These are phyloP conservation scores for Tetheella fluctuosa DNA, from an alignment of 2,888 invertebrate species.

Conservation along the genomic window DNA sequence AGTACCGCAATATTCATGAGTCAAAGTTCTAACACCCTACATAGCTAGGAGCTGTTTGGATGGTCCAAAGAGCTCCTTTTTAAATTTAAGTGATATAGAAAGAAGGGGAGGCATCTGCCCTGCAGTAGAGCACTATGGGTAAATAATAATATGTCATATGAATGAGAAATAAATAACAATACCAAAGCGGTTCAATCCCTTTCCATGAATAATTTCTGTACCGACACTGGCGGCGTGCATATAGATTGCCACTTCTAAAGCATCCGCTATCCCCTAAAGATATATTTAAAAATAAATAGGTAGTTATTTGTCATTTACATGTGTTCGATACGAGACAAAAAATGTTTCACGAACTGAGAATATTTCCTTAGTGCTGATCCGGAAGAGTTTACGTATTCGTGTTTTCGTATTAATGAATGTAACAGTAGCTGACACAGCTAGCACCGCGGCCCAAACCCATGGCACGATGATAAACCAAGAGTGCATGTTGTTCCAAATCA, in stretches of 20 bases:
- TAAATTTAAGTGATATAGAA: too few species aligned
- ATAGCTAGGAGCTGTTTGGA: too few species aligned
- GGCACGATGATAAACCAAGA: constrained; percentile 61
- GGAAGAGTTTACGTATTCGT: constrained; percentile 48
- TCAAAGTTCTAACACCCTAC: too few species aligned
- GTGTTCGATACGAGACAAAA: constrained; percentile 5
- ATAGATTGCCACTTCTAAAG: constrained; percentile 66
- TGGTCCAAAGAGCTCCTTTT: too few species aligned
- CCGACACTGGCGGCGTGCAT: constrained; percentile 70
- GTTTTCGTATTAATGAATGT: constrained; percentile 41
- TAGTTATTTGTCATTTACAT: neutral
- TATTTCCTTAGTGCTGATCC: constrained; percentile 56
- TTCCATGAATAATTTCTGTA: constrained; percentile 72
- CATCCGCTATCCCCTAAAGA: constrained; percentile 61
- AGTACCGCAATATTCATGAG: too few species aligned
- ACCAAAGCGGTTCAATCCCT: constrained; percentile 75
- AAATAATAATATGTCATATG: too few species aligned
- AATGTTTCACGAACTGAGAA: constrained; percentile 50
- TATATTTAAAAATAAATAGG: neutral
- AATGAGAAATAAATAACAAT: constrained; percentile 11
- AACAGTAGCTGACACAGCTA: constrained; percentile 42
- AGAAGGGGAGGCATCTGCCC: too few species aligned
- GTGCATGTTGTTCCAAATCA: constrained; percentile 70
- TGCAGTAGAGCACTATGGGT: too few species aligned
- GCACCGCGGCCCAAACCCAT: constrained; percentile 56